A percentile compares a stretch with the other conserved stretches of the same genome.
These are phyloP conservation scores for Hylaea fasciaria DNA, from an alignment of 2,888 invertebrate species.

Conservation along the genomic window DNA sequence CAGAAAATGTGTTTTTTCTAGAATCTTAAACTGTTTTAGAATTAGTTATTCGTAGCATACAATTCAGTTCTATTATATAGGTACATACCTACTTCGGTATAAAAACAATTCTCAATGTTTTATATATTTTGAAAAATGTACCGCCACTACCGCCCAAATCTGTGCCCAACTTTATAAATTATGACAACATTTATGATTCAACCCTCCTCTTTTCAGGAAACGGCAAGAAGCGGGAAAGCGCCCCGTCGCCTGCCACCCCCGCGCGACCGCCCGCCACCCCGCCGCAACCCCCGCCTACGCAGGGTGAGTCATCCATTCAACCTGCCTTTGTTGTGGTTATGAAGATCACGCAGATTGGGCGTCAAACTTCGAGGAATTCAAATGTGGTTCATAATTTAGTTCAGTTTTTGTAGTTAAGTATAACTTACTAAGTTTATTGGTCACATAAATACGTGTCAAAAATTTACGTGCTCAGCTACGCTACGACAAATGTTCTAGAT, in stretches of 20 bases:
- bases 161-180: constrained; percentile 8
- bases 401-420: background rate
- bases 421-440: too few species aligned
- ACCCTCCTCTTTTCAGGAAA: constrained; percentile 70
- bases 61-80: too few species aligned
- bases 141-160: background rate
- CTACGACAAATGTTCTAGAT: too few species aligned
- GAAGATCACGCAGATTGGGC: constrained; percentile 5
- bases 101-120: background rate
- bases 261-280: constrained; percentile 68
- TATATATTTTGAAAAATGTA: background rate
- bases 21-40: too few species aligned
- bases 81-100: too few species aligned
- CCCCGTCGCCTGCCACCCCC: constrained; percentile 67
- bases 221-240: constrained; percentile 82
- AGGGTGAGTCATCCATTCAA: constrained; percentile 69
- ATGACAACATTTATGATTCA: constrained; percentile 34
- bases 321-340: constrained; percentile 10
- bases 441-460: too few species aligned
- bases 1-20: too few species aligned
- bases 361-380: background rate
- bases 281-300: constrained; percentile 65
- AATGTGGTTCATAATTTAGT: background rate
- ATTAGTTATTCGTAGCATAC: too few species aligned
- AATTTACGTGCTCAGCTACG: too few species aligned